Evolutionary conservation across 2,797 vertebrate genomes (phyloP), one percentile per base, ranked within the genome.

Genomic region (Molossus molossus): DNA sequence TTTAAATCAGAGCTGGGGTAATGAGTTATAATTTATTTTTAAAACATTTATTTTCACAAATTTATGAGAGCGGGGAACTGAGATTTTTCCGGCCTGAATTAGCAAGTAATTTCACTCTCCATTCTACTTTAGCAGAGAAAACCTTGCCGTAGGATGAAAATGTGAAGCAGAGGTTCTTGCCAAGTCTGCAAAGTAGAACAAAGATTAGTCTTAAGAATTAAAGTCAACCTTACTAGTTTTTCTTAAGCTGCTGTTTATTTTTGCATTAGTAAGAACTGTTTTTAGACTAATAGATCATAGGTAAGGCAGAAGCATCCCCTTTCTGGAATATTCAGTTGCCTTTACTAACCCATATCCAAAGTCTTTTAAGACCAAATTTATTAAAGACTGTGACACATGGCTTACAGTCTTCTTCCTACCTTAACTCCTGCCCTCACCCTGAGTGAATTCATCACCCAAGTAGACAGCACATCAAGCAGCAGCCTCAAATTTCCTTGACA

Each of bases 1-100:
- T 92, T 96, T 73, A 95, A 55, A 80, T 77, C 70, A 94, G 67
- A 96, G 80, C 60, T 92, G 53, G 29, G 62, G 23, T 62, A 90
- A 87, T 73, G 64, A 90, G 17, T 85, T 90, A 18, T 90, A 92
- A 91, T 94, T 95, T 94, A 65, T 91, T 96, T 95, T 90, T 80
- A 69, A 90, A 87, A 84, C 57, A 80, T 90, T 85, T 87, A 65
- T 83, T 92, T 96, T 93, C 77, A 90, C 29, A 88, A 82, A 91
- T 90, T 85, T 83, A 80, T 23, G 7, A 82, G 53, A 91, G 12
- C 14, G 29, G 9, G 27, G 62, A 96, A 21, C 45, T 64, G 65
- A 70, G 77, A 48, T 94, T 95, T 95, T 91, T 81, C 81, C 90
- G 72, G 53, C 57, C 58, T 75, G 33, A 87, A 96, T 94, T 91